Evolutionary conservation across 2,113 vertebrate species (phyloP).

Genomic region (Dipodomys merriami): DNA sequence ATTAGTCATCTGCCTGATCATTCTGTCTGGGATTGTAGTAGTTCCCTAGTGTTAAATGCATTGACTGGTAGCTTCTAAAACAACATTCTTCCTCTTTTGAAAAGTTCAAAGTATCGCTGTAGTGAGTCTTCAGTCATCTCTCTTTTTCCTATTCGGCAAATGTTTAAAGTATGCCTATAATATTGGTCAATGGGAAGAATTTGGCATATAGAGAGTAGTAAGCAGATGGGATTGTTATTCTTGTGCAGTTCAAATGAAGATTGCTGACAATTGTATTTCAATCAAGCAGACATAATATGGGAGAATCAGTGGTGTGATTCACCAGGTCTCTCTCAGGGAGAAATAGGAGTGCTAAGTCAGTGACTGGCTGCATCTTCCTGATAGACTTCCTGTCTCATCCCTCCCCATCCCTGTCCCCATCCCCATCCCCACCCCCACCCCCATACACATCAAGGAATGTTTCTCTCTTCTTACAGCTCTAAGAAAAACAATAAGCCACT

Average conservation of each 20-base stretch:
- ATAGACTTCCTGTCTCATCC: too few species aligned
- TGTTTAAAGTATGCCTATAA: slow-evolving; percentile 42
- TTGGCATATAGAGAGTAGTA: slow-evolving; percentile 1
- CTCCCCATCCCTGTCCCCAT: neutral
- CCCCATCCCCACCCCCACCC: neutral
- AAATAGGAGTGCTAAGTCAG: slow-evolving; percentile 28
- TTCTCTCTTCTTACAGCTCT: slow-evolving; percentile 41
- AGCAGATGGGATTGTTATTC: slow-evolving; percentile 51
- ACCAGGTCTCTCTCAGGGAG: neutral
- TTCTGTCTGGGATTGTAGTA: neutral
- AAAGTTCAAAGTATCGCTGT: slow-evolving; percentile 37
- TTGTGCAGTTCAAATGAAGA: slow-evolving; percentile 40
- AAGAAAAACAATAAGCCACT: slow-evolving; percentile 43
- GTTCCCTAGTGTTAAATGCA: slow-evolving; percentile 29
- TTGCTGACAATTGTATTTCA: slow-evolving; percentile 49
- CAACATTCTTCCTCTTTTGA: neutral
- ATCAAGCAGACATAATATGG: slow-evolving; percentile 30
- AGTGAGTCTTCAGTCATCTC: slow-evolving; percentile 17
- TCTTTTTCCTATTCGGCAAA: slow-evolving; percentile 56
- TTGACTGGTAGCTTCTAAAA: neutral
- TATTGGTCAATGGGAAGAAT: neutral
- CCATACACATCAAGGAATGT: neutral
- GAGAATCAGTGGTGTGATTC: neutral
- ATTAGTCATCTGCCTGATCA: slow-evolving; percentile 12
- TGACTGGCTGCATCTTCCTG: neutral